Conservation (phyloP, 2,113 vertebrate genomes). For the Pangasianodon gigas region DNA sequence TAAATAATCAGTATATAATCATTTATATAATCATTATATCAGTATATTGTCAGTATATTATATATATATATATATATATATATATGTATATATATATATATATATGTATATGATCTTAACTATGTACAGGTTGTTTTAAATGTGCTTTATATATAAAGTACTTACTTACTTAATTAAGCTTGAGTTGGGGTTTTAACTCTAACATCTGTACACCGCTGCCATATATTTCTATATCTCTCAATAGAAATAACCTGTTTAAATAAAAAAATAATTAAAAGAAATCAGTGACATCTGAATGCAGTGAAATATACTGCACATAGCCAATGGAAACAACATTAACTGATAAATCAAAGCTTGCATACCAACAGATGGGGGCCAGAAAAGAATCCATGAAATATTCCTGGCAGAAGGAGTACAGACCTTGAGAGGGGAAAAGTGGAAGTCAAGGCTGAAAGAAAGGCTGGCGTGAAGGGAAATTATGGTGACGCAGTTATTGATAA, state of each 20-base stretch:
- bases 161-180: not conserved
- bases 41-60: too few relatives aligned
- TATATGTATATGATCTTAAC: too few relatives aligned
- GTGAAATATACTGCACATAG: not conserved
- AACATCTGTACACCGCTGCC: not conserved
- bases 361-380: constrained; percentile 37
- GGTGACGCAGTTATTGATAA: constrained; percentile 59
- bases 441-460: constrained; percentile 57
- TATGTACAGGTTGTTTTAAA: not conserved
- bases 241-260: not conserved
- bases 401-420: constrained; percentile 12
- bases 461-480: constrained; percentile 55
- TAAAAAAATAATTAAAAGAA: not conserved
- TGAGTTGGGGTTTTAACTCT: not conserved
- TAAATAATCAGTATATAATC: too few relatives aligned
- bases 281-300: not conserved
- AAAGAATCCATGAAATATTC: constrained; percentile 40
- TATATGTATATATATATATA: too few relatives aligned
- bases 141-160: not conserved
- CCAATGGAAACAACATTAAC: not conserved
- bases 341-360: constrained; percentile 11
- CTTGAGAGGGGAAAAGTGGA: constrained; percentile 20
- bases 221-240: not conserved
- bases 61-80: too few relatives aligned
- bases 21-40: too few relatives aligned